Base-by-base conservation (phyloP, 1,140 invertebrate genomes). In the Potamilus streckersoni region DNA sequence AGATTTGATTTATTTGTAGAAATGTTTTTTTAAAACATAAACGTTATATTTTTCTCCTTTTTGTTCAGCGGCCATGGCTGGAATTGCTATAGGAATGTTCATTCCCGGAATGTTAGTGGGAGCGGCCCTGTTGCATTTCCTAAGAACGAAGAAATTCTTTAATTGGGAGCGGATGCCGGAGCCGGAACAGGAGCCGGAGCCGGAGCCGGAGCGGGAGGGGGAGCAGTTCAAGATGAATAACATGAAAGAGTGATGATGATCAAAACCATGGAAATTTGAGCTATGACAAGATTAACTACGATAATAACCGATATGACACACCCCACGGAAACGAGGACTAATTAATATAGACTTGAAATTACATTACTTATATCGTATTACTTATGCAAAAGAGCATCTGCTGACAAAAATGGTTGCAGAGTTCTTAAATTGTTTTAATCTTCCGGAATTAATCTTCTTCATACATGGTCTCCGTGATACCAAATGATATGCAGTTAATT, bases 61-160 rank as follows among this genome's bases (percentile, higher is more conserved):
- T 27, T 12, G 58, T 63, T 20, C 38, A 74, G 73, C 66, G n/a
- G 73, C 73, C 3, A 74, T 74, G 73, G 73, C 73, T 19, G 73
- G 73, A 4, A 31, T 74, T 15, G 73, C 73, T 15, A 59, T 74
- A 15, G 73, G 66, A 19, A 74, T 74, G 73, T 23, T 74, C 4
- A 69, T 74, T 55, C 73, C 73, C 1, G 73, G 73, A 11, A 74
- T 74, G 73, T 67, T 74, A 14, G 56, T 74, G 19, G 73, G 73
- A 58, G 73, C 73, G 60, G 73, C 66, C 13, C 20, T 69, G 17
- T 38, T 74, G n/a, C 69, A 74, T 58, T 74, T 74, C 27, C 62
- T 74, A 67, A 59, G 73, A 49, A 74, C 73, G 13, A 74, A 74
- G 67, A 66, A 67, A 57, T 2, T 2, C 23, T 23, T 23, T 23